Evolutionary conservation across 2,888 invertebrate genomes (phyloP).

Genomic region (Ormia ochracea): DNA sequence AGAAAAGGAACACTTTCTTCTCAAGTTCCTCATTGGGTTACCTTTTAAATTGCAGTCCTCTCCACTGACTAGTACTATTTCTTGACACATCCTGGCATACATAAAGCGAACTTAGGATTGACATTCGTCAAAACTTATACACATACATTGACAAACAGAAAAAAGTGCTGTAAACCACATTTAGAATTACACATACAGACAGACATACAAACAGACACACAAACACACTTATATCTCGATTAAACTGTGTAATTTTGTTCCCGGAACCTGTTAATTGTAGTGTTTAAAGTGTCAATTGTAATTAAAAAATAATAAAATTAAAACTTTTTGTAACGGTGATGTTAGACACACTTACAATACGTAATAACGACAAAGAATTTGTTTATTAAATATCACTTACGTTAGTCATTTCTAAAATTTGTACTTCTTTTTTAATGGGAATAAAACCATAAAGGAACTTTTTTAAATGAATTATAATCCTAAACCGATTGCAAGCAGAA

Average conservation of each 20-base stretch:
- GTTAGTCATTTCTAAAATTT: slow-evolving; percentile 71
- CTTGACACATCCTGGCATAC: too few relatives aligned
- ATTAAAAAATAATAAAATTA: not conserved
- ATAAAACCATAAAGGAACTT: slow-evolving; percentile 73
- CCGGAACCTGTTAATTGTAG: slow-evolving; percentile 45
- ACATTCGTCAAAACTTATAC: too few relatives aligned
- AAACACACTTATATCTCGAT: not conserved
- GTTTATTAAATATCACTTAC: slow-evolving; percentile 64
- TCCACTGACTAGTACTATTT: too few relatives aligned
- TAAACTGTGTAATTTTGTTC: not conserved
- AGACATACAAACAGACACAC: too few relatives aligned
- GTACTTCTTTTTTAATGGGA: slow-evolving; percentile 72
- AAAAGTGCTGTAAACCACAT: too few relatives aligned
- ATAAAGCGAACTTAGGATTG: too few relatives aligned
- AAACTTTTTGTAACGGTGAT: slow-evolving; percentile 7
- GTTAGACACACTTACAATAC: slow-evolving; percentile 44
- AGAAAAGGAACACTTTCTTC: too few relatives aligned
- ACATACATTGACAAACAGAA: too few relatives aligned
- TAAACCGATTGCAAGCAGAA: slow-evolving; percentile 64
- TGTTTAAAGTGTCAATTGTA: slow-evolving; percentile 52
- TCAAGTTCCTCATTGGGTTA: too few relatives aligned
- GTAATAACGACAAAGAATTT: not conserved
- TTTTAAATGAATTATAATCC: slow-evolving; percentile 72
- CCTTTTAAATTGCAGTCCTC: too few relatives aligned
- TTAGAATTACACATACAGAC: too few relatives aligned